These are phyloP conservation scores for Ophion obscuratus DNA, from an alignment of 2,888 invertebrate genomes.

Conservation along the genomic window DNA sequence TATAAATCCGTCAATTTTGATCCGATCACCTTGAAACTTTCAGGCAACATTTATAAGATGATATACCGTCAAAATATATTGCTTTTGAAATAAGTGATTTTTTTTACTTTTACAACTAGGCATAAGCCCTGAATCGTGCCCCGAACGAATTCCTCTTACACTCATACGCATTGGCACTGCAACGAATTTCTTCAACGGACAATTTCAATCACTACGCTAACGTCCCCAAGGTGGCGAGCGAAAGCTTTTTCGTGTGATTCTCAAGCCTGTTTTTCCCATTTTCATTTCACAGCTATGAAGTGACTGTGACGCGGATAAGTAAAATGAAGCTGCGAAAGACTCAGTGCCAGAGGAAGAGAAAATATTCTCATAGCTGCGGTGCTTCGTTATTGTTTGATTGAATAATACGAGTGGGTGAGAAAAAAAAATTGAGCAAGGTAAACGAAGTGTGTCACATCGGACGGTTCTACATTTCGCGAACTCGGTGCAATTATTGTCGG, in stretches of 20 bases:
- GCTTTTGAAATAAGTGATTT: too few relatives aligned
- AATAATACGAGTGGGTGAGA: constrained; percentile 21
- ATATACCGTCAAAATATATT: too few relatives aligned
- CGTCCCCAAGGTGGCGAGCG: constrained; percentile 10
- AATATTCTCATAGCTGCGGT: constrained; percentile 30
- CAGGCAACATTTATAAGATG: too few relatives aligned
- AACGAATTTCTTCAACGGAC: neutral
- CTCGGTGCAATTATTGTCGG: constrained; percentile 8
- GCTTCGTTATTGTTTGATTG: constrained; percentile 38
- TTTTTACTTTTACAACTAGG: too few relatives aligned
- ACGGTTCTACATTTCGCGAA: neutral
- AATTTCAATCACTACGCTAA: neutral
- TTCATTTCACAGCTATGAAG: constrained; percentile 38
- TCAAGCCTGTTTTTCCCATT: neutral
- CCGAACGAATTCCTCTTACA: too few relatives aligned
- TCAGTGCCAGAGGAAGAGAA: constrained; percentile 52
- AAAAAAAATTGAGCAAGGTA: constrained; percentile 13
- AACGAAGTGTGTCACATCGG: constrained; percentile 4
- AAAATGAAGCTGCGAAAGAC: constrained; percentile 64
- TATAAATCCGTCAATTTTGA: too few relatives aligned
- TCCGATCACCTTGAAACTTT: too few relatives aligned
- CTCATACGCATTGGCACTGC: too few relatives aligned
- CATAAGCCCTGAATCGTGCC: too few relatives aligned
- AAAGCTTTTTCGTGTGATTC: neutral
- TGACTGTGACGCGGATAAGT: constrained; percentile 56